These are phyloP conservation scores for Eupelmus urozonus DNA, from an alignment of 2,888 invertebrate species.

Conservation along the genomic window DNA sequence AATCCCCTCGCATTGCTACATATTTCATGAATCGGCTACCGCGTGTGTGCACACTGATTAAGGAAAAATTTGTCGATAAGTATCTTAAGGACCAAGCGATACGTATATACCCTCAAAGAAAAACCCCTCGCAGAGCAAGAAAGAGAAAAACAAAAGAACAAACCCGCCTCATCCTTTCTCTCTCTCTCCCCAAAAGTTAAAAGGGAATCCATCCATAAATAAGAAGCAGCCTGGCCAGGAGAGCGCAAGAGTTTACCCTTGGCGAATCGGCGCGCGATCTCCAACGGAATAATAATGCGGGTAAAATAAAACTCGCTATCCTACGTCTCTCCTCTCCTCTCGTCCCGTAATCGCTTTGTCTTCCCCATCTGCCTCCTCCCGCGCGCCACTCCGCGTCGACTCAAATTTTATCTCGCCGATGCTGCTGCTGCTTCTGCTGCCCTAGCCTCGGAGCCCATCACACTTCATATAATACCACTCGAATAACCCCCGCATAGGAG, in stretches of 20 bases:
- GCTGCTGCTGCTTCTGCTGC: neutral
- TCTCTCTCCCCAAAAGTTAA: conserved; percentile 69
- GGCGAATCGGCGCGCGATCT: conserved; percentile 76
- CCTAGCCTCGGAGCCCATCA: conserved; percentile 25
- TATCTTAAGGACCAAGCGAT: conserved; percentile 20
- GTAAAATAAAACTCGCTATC: conserved; percentile 73
- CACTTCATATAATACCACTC: conserved; percentile 70
- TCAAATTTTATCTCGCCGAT: conserved; percentile 45
- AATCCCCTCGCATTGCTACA: conserved; percentile 16
- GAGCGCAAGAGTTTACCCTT: conserved; percentile 68
- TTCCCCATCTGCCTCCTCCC: neutral
- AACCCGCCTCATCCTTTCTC: conserved; percentile 6
- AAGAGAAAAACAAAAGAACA: conserved; percentile 29
- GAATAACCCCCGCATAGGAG: conserved; percentile 67
- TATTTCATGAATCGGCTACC: conserved; percentile 30
- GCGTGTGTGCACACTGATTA: conserved; percentile 39
- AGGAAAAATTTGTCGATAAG: conserved; percentile 55
- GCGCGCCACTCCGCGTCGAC: neutral
- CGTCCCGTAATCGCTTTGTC: neutral
- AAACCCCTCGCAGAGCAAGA: conserved; percentile 5
- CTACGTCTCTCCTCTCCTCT: conserved; percentile 58
- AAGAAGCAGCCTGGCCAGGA: conserved; percentile 63
- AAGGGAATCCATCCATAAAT: conserved; percentile 77
- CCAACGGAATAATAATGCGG: conserved; percentile 77
- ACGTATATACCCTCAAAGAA: conserved; percentile 12